Evolutionary conservation across 2,888 invertebrate species (phyloP).

Genomic region (Andrena haemorrhoa): DNA sequence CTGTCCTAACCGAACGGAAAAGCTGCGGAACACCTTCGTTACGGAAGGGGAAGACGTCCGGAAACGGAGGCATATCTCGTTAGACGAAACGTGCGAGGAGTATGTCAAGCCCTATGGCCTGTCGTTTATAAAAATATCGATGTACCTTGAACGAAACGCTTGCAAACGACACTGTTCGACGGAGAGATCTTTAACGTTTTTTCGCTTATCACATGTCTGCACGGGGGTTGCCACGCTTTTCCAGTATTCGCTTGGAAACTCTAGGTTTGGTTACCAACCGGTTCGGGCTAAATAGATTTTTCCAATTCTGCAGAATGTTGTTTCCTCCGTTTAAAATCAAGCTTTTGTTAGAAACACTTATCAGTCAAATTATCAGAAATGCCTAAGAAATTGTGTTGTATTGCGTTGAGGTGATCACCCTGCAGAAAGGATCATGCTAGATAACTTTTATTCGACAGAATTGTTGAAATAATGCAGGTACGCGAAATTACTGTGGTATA

Average conservation of each 20-base stretch:
- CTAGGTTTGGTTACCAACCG: background rate
- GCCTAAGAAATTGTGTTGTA: no score
- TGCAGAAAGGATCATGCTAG: no score
- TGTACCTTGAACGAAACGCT: slow-evolving; percentile 24
- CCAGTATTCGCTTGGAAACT: background rate
- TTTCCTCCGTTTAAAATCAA: no score
- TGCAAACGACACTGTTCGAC: slow-evolving; percentile 15
- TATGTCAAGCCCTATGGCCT: slow-evolving; percentile 1
- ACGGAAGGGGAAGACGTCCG: slow-evolving; percentile 53
- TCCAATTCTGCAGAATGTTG: background rate
- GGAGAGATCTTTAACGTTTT: slow-evolving; percentile 30
- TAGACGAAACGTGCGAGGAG: slow-evolving; percentile 27
- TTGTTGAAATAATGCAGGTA: background rate
- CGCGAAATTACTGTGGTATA: background rate
- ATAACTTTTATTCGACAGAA: background rate
- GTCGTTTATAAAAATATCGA: slow-evolving; percentile 42
- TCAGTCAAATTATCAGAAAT: no score
- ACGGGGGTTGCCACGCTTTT: background rate
- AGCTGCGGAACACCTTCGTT: slow-evolving; percentile 26
- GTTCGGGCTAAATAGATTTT: background rate
- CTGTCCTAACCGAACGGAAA: background rate
- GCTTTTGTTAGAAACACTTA: no score
- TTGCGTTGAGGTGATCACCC: no score
- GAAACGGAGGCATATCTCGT: slow-evolving; percentile 35
- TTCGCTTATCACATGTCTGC: slow-evolving; percentile 30